Base-by-base conservation (phyloP, 1,140 invertebrate genomes). In the Halotydeus destructor region DNA sequence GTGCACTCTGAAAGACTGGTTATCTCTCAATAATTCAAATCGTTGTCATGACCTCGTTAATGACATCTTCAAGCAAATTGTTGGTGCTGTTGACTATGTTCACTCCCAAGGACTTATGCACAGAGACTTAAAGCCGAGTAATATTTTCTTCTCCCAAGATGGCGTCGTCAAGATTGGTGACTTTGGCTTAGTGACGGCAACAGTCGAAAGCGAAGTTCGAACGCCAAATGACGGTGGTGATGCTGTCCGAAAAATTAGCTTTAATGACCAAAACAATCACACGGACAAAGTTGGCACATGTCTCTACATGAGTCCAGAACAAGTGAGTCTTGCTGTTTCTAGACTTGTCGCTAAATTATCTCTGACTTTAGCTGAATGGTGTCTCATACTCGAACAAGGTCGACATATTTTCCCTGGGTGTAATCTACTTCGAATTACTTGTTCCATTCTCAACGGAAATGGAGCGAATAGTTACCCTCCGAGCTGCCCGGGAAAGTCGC, bases 251-350 rank as follows among this genome's bases (percentile, higher is more conserved):
- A 23, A 38, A 24, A 25, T 35, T 41, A 49, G 32, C 46, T 52
- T 42, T 50, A 57, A 25, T 50, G 45, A 24, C 45, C 34, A 44
- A 23, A 19, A 48, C 38, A 58, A 60, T 25, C 75, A 76, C 49
- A 81, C 77, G 0, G 68, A 70, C 31, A 61, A 69, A 49, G 75
- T 80, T 39, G 85, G 89, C 14, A 97, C 91, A 1, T 73, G 79
- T 28, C 62, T 94, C 1, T 98, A 98, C 57, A 96, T 96, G 88
- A 91, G 86, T 43, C 89, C 88, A 21, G 91, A 98, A 60, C 89
- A 94, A 57, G n/a, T n/a, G n/a, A n/a, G n/a, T n/a, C n/a, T n/a
- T n/a, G n/a, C n/a, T n/a, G n/a, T n/a, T n/a, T n/a, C n/a, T n/a
- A n/a, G n/a, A n/a, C n/a, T n/a, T n/a, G n/a, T n/a, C n/a, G n/a